These are phyloP conservation scores for Yoshiicerus persimilis DNA, from an alignment of 1,140 invertebrate genomes.

Conservation along the genomic window DNA sequence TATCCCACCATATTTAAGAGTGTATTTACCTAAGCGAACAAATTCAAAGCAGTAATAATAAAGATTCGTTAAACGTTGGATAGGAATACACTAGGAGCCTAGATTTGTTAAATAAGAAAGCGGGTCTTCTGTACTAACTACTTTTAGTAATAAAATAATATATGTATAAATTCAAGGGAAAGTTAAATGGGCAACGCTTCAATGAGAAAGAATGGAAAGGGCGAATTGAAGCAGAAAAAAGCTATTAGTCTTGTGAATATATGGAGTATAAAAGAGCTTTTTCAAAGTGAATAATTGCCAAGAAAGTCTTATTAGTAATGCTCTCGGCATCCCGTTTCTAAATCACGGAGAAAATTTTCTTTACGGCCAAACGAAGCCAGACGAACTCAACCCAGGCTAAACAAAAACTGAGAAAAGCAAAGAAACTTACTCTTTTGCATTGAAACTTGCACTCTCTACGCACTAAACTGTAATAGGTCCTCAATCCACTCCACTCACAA, in stretches of 20 bases:
- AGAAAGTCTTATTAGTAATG: constrained; percentile 18
- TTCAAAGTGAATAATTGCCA: constrained; percentile 10
- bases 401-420: background rate
- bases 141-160: background rate
- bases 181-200: constrained; percentile 19
- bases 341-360: constrained; percentile 18
- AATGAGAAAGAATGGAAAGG: constrained; percentile 19
- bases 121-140: background rate
- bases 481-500: background rate
- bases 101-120: background rate
- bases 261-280: background rate
- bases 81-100: too few relatives aligned
- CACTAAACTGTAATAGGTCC: too few relatives aligned
- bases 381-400: background rate
- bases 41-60: too few relatives aligned
- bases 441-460: background rate
- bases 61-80: background rate
- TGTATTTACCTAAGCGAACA: too few relatives aligned
- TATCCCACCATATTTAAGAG: too few relatives aligned
- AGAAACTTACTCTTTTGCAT: background rate
- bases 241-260: constrained; percentile 6
- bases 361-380: background rate
- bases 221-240: constrained; percentile 17
- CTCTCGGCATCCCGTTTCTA: constrained; percentile 5
- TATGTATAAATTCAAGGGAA: background rate